Evolutionary conservation across 2,113 vertebrate genomes (phyloP), one percentile per base, ranked within the genome.

Genomic region (Cygnus buccinator): DNA sequence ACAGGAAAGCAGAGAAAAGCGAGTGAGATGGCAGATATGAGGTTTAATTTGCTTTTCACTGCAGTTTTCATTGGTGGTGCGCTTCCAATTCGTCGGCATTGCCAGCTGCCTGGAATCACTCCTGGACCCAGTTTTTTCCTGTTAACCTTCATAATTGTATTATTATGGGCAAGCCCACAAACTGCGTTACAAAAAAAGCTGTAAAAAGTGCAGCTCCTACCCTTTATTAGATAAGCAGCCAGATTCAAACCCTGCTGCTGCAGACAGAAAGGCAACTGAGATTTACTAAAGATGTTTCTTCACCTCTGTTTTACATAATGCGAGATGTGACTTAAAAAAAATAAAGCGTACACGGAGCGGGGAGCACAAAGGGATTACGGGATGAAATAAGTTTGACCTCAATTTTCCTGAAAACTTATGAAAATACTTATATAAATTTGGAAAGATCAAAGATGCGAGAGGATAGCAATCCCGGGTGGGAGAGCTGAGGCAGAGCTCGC

Each of bases 1-100:
- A 99, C 99, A 99, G 99, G 99, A 99, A 99, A 98, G 98, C 98
- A 98, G 98, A 98, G 98, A 98, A 98, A 98, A 99, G 99, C 98
- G 97, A 98, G 98, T 98, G 98, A 98, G 98, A 99, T 98, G 98
- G 99, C 98, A 99, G 99, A 99, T 99, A 99, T 98, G 98, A 98
- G 98, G 98, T 98, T 99, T 99, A 98, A 99, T 99, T 98, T 99
- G 99, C 98, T 99, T 98, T 98, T 98, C 97, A 82, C 98, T 98
- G 98, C 98, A 98, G 98, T 98, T 99, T 99, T 98, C 98, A 98
- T 95, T 96, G 98, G 98, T 96, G 97, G 97, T 98, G 96, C 8
- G 89, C 98, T 99, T 99, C 98, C 98, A 98, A 98, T 98, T 98
- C 98, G 94, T 95, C 97, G 81, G 93, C 97, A 96, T 97, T 97